Evolutionary conservation across 1,140 invertebrate species (phyloP), one percentile per base, ranked within the genome.

Genomic region (Neodiprion fabricii): DNA sequence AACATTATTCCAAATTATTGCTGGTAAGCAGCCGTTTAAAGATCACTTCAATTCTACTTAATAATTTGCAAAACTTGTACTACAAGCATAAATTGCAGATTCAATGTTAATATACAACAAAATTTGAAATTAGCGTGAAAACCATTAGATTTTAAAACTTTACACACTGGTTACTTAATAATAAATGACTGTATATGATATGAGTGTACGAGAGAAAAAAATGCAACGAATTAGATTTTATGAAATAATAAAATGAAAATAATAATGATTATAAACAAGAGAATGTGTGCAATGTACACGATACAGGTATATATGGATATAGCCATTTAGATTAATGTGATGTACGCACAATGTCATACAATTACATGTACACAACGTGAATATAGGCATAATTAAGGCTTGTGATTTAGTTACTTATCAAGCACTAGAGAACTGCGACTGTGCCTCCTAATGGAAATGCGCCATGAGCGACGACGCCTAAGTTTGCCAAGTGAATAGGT

Each of bases 401-500:
- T 23, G 67, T 69, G 67, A 69, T 9, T 69, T 47, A 69, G 40
- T 69, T 69, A 69, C 67, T 69, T 69, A 69, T 69, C 67, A 47
- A 69, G 67, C 67, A 23, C 17, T 69, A 47, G 67, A 69, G 17
- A 69, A 23, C 21, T 69, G 67, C 67, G 40, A 69, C 67, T 69
- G 67, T 69, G 67, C 67, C 67, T 23, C 40, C 4, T 21, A 69
- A 69, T 23, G 40, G 40, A 47, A 69, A 12, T 69, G 67, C 17
- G 67, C 67, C 67, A 69, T 23, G 67, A 69, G 75, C 72, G 66
- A 65, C 65, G 70, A 77, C 71, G 72, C 79, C 72, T 23, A 81
- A 82, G 78, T 78, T 82, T 79, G 75, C 80, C 76, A 80, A 78
- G 77, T 76, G 79, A 79, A 72, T 53, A 82, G 77, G 81, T 71